Evolutionary conservation across 2,113 vertebrate genomes (phyloP).

Genomic region (Poeciliopsis retropinna): DNA sequence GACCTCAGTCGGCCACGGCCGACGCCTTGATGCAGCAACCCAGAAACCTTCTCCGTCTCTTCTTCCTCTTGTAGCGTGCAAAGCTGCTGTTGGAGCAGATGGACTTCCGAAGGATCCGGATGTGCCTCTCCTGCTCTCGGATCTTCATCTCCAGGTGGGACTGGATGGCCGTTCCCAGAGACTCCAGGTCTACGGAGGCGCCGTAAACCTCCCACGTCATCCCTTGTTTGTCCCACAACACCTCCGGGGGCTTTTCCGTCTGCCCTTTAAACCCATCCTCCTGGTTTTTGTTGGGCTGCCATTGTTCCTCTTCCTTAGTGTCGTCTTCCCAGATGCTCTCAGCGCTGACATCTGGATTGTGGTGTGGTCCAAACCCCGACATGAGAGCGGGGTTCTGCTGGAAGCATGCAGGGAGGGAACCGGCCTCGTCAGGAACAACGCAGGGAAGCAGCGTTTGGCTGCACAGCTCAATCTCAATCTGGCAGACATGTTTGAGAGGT

Average conservation of each 20-base stretch:
- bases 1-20: slow-evolving; percentile 35
- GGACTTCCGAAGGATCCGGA: slow-evolving; percentile 54
- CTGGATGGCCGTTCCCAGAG: slow-evolving; percentile 55
- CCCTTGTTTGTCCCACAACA: slow-evolving; percentile 61
- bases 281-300: background rate
- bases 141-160: slow-evolving; percentile 66
- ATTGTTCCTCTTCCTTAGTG: slow-evolving; percentile 32
- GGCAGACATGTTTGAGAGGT: slow-evolving; percentile 64
- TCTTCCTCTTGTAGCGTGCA: slow-evolving; percentile 13
- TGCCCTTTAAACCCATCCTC: background rate
- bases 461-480: slow-evolving; percentile 63
- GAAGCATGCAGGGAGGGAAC: slow-evolving; percentile 40
- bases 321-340: slow-evolving; percentile 35
- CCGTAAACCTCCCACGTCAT: slow-evolving; percentile 70
- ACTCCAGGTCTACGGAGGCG: slow-evolving; percentile 58
- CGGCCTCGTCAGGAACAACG: background rate
- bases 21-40: slow-evolving; percentile 51
- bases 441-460: slow-evolving; percentile 36
- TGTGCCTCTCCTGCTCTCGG: slow-evolving; percentile 55
- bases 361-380: slow-evolving; percentile 9
- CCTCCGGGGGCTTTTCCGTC: slow-evolving; percentile 27
- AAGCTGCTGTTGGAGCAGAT: slow-evolving; percentile 46
- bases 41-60: slow-evolving; percentile 40
- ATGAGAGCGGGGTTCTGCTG: background rate
- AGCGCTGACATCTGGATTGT: background rate